A percentile compares a stretch with the other conserved stretches of the same genome.
These are phyloP conservation scores for Rhombomys opimus DNA, from an alignment of 2,113 vertebrate species.

Conservation along the genomic window DNA sequence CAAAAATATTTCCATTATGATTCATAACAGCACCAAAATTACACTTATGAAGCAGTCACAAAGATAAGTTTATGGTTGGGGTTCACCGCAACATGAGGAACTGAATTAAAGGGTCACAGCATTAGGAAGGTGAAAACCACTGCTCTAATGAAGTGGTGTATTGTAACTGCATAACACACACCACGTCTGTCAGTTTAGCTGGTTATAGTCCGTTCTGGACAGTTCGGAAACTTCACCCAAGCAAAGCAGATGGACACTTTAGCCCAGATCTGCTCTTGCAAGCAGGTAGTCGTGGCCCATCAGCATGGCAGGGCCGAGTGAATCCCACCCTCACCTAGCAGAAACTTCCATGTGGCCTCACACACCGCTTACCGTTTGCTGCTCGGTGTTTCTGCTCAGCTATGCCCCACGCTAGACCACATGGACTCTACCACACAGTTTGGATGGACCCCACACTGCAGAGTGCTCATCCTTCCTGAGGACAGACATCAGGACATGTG, in stretches of 20 bases:
- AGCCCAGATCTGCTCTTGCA: background rate
- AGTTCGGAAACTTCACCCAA: background rate
- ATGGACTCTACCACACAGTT: conserved; percentile 54
- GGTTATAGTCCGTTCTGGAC: background rate
- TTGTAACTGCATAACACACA: background rate
- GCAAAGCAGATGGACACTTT: background rate
- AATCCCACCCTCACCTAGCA: conserved; percentile 50
- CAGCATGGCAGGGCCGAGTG: conserved; percentile 69
- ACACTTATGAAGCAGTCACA: background rate
- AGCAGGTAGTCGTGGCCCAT: conserved; percentile 56
- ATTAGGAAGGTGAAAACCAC: background rate
- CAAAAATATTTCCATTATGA: background rate
- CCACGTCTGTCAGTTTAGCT: background rate
- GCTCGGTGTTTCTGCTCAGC: conserved; percentile 64
- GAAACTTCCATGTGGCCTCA: conserved; percentile 66
- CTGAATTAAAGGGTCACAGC: background rate
- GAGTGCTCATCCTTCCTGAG: background rate
- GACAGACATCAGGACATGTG: background rate
- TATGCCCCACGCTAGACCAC: conserved; percentile 62
- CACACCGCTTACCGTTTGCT: conserved; percentile 65
- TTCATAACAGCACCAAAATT: background rate
- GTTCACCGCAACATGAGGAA: background rate
- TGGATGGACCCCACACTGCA: background rate
- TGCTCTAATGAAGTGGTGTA: background rate
- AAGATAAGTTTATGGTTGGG: background rate